Conservation (phyloP, 2,113 vertebrate species). For the Baryphthengus martii region DNA sequence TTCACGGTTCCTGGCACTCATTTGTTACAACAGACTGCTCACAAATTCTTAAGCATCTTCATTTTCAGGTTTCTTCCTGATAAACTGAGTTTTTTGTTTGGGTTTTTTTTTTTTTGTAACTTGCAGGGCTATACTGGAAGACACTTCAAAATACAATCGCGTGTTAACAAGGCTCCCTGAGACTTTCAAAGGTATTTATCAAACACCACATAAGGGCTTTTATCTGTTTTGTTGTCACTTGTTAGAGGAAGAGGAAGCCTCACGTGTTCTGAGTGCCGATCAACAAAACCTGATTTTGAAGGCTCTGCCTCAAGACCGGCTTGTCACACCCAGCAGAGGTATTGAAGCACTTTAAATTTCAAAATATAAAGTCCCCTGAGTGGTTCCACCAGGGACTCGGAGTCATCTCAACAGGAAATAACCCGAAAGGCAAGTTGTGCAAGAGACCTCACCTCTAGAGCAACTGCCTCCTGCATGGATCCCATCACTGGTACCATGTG, state of each 20-base stretch:
- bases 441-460: not conserved
- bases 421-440: not conserved
- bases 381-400: not conserved
- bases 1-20: not conserved
- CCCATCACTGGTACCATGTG: accelerated
- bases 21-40: not conserved
- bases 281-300: not conserved
- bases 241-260: not conserved
- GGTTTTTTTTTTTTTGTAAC: not conserved
- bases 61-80: not conserved
- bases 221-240: not conserved
- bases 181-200: not conserved
- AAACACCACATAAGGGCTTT: not conserved
- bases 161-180: not conserved
- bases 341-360: not conserved
- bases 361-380: not conserved
- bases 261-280: not conserved
- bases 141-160: not conserved
- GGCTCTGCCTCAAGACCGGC: not conserved
- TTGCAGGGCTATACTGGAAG: not conserved
- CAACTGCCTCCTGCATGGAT: accelerated
- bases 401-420: not conserved
- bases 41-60: not conserved
- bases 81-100: not conserved
- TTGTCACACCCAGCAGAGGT: not conserved